These are phyloP conservation scores for Aporrectodea caliginosa DNA, from an alignment of 1,140 invertebrate genomes.

Conservation along the genomic window DNA sequence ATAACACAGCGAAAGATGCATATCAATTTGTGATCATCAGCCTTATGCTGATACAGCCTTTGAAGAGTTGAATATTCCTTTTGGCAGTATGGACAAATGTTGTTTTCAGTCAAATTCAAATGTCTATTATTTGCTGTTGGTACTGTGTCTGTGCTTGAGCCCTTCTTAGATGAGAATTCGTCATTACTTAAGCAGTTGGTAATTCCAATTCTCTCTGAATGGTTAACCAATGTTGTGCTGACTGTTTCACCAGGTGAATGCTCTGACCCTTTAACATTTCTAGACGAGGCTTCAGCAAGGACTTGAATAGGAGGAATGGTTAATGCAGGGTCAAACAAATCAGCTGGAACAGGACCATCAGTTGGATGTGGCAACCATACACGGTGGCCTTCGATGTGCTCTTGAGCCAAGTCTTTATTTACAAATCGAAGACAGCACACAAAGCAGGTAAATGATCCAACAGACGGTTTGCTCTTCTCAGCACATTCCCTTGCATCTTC, in stretches of 20 bases:
- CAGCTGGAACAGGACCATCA: not conserved
- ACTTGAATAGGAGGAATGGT: no score
- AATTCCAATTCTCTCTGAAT: no score
- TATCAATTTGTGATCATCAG: not conserved
- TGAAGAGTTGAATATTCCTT: not conserved
- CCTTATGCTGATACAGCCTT: slow-evolving; percentile 8
- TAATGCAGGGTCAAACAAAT: not conserved
- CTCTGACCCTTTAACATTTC: no score
- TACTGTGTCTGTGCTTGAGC: no score
- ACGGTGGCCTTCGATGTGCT: slow-evolving; percentile 18
- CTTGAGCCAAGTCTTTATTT: not conserved
- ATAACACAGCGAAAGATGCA: slow-evolving; percentile 7
- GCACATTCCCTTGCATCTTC: not conserved
- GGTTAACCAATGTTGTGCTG: no score
- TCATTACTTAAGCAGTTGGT: no score
- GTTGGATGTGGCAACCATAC: slow-evolving; percentile 17
- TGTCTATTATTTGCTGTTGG: no score
- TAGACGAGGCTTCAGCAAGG: no score
- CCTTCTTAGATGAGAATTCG: no score
- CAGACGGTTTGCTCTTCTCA: not conserved
- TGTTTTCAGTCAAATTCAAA: no score
- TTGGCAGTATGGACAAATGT: slow-evolving; percentile 21
- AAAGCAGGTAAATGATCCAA: slow-evolving; percentile 8
- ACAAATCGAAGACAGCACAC: slow-evolving; percentile 13
- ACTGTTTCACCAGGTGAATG: no score